A percentile compares a stretch with the other conserved stretches of the same genome.
Conservation (phyloP, 37 sponge, comb jelly and placozoan species). For the Lycopodina hypogea region DNA sequence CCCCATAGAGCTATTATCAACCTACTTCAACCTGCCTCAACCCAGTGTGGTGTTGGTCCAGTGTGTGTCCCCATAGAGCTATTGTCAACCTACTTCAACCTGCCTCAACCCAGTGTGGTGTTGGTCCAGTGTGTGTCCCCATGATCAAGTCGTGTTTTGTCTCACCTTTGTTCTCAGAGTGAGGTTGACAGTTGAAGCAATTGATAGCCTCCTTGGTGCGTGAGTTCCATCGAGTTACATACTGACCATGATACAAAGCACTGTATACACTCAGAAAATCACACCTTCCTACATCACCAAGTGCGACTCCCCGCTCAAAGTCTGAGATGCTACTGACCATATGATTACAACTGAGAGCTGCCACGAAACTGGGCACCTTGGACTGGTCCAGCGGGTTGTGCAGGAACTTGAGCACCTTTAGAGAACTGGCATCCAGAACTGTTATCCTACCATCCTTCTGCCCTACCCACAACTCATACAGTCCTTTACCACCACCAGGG, state of each 20-base stretch:
- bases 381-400: constrained; percentile 36
- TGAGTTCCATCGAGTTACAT: constrained; percentile 56
- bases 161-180: constrained; percentile 22
- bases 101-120: no score
- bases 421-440: constrained; percentile 38
- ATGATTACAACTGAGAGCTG: constrained; percentile 36
- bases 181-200: constrained; percentile 30
- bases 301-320: background rate
- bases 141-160: background rate
- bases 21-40: no score
- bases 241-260: constrained; percentile 61
- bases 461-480: constrained; percentile 72
- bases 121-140: no score
- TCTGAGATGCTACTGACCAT: constrained; percentile 37
- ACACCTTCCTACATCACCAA: background rate
- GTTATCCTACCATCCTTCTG: constrained; percentile 51
- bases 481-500: no score
- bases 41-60: no score
- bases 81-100: no score
- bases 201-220: constrained; percentile 10
- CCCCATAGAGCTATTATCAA: no score
- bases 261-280: constrained; percentile 45
- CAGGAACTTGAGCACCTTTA: constrained; percentile 36
- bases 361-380: constrained; percentile 40
- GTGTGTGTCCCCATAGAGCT: no score